Percentiles rank a stretch among this genome's conserved stretches.
These are phyloP conservation scores for Onthophagus sagittarius DNA, from an alignment of 2,888 invertebrate species.

Conservation along the genomic window DNA sequence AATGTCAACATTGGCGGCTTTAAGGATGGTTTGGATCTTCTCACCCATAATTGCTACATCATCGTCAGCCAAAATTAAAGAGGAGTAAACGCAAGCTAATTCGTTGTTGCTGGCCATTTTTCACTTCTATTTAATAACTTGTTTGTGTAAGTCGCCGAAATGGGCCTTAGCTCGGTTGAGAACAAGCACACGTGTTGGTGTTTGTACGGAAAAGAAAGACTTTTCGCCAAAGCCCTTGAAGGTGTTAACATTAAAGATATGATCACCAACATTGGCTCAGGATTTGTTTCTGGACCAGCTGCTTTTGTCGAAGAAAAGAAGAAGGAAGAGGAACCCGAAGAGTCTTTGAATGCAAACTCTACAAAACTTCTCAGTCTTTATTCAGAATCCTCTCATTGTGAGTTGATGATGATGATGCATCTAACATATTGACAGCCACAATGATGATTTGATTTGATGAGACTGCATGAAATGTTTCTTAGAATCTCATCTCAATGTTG, in stretches of 20 bases:
- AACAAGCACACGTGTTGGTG: slow-evolving; percentile 76
- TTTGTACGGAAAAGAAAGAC: slow-evolving; percentile 58
- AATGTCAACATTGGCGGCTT: slow-evolving; percentile 93
- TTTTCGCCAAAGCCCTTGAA: slow-evolving; percentile 96
- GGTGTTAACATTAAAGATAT: slow-evolving; percentile 90
- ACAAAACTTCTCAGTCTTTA: no score
- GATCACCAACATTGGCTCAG: slow-evolving; percentile 89
- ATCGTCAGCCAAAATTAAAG: slow-evolving; percentile 93
- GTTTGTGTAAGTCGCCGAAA: slow-evolving; percentile 85
- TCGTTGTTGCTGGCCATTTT: slow-evolving; percentile 85
- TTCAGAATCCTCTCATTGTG: no score
- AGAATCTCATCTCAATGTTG: no score
- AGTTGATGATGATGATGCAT: no score
- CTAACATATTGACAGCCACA: no score
- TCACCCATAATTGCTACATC: slow-evolving; percentile 98
- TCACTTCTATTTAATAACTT: slow-evolving; percentile 37
- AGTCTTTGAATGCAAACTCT: no score
- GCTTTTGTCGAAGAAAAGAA: slow-evolving; percentile 68
- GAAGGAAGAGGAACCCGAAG: slow-evolving; percentile 73
- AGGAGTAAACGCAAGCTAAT: slow-evolving; percentile 97
- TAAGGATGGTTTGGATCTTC: slow-evolving; percentile 94
- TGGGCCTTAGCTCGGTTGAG: slow-evolving; percentile 89
- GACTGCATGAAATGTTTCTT: no score
- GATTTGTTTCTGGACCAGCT: slow-evolving; percentile 65
- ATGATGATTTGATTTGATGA: no score